Conservation (phyloP, 2,797 vertebrate species). For the Hybognathus amarus region DNA sequence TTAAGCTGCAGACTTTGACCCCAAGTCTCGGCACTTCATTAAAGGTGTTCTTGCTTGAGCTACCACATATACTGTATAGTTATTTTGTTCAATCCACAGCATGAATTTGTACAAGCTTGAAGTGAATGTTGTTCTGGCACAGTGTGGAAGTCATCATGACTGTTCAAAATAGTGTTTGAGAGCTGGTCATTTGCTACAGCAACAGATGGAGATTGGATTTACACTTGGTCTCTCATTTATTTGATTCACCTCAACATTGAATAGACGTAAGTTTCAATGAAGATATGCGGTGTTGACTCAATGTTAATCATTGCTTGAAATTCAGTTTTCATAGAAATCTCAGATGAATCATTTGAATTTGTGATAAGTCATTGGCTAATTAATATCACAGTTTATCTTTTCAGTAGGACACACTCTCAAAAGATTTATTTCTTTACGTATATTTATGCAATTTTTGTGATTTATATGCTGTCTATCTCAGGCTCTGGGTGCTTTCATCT, state of each 20-base stretch:
- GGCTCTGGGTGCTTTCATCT: background rate
- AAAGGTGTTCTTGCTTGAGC: conserved; percentile 34
- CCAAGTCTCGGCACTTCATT: conserved; percentile 1
- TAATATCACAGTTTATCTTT: conserved; percentile 39
- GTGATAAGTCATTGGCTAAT: conserved; percentile 28
- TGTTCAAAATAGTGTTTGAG: conserved; percentile 44
- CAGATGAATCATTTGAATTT: conserved; percentile 45
- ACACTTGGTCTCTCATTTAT: conserved; percentile 65
- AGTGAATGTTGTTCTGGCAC: background rate
- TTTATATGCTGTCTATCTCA: background rate
- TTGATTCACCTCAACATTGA: conserved; percentile 59
- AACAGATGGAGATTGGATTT: conserved; percentile 74
- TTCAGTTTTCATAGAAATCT: conserved; percentile 18
- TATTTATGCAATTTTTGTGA: conserved; percentile 13
- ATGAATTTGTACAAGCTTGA: conserved; percentile 1
- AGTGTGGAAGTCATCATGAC: conserved; percentile 42
- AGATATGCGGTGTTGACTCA: conserved; percentile 62
- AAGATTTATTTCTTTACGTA: background rate
- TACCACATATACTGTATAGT: conserved; percentile 13
- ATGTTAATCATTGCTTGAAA: conserved; percentile 68
- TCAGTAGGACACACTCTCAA: background rate
- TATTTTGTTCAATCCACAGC: conserved; percentile 30
- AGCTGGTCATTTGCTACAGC: conserved; percentile 57
- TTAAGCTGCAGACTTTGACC: conserved; percentile 38
- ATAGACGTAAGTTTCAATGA: conserved; percentile 71